Base-by-base conservation (phyloP, 2,113 vertebrate species). In the Ornithorhynchus anatinus region DNA sequence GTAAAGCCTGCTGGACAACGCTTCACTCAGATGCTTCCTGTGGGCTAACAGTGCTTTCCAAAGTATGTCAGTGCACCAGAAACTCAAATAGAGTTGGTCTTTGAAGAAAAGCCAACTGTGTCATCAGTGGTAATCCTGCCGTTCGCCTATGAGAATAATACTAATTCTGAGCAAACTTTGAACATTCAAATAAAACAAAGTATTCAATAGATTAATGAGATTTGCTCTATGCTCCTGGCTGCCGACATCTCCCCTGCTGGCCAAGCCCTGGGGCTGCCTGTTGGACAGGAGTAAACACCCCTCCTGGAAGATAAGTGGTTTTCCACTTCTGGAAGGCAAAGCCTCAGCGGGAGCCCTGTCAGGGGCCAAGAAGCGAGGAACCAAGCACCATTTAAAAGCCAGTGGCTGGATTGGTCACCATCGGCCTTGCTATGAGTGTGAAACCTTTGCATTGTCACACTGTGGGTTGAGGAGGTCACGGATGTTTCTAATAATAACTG, bases 211-310 rank as follows among this genome's bases (percentile, higher is more conserved):
- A 29, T 74, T 75, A 86, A 50, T 51, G 33, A 75, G 43, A 60
- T 66, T 59, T 67, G 36, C 52, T 88, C 77, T 72, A 19, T 82
- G 39, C 60, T 73, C 22, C 45, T 80, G 23, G 35, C 48, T 79
- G 61, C 59, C 39, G 78, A 65, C 69, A n/a, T n/a, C n/a, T n/a
- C 67, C 75, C 82, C 82, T 84, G 63, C 77, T 79, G 74, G 62
- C 56, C 1, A 2, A 82, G 53, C 69, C 73, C 81, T 67, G 60
- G 36, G 47, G 8, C 53, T 72, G 64, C 40, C 45, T 67, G 47
- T 51, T 52, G 74, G 79, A 84, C 71, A 56, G 45, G 52, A 87
- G 86, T 85, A 77, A 82, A 72, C 14, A 63, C 19, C 10, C 51
- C 25, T 32, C 36, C 53, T 51, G 43, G 22, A 65, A 76, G 22